Evolutionary conservation across 2,113 vertebrate genomes (phyloP), one percentile per base, ranked within the genome.

Genomic region (Caranx melampygus): DNA sequence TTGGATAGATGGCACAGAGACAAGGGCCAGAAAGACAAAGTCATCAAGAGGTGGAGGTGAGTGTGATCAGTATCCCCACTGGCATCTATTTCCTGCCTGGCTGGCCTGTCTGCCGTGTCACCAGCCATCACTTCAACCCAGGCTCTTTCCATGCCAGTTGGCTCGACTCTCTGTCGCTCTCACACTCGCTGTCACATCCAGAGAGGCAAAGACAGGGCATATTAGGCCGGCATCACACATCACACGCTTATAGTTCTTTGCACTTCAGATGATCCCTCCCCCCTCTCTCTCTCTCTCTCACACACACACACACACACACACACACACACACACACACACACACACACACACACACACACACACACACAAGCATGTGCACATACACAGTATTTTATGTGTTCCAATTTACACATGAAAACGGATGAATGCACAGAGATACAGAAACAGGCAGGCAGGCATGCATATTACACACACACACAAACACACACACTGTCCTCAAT

Each of bases 71-170:
- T 68, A 62, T 88, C 79, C 80, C 64, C 35, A 47, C 45, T 85
- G 84, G 85, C 85, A 76, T 84, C 51, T 60, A 78, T 77, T 75
- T 87, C 84, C 83, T 88, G 60, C 62, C 79, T 85, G 89, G 75
- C 84, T 72, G 82, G 72, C 65, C 80, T 81, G 86, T 81, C 79
- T 75, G 83, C 79, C 63, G 60, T 84, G 88, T 93, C 90, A 87
- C 84, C 78, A 86, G 74, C 69, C 84, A 87, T 93, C 89, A 76
- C 69, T 89, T 91, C 90, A 89, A 31, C 71, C 68, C 64, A 3
- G 67, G 65, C 45, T 49, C 75, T 69, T 67, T 75, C 64, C 63
- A 31, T 76, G 87, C 81, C 81, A 84, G 75, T 20, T 82, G 85
- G 83, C 81, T 75, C 42, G 12, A 79, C 79, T 74, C 54, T 26